These are phyloP conservation scores for Nyctibius bracteatus DNA, from an alignment of 2,113 vertebrate genomes.

Conservation along the genomic window DNA sequence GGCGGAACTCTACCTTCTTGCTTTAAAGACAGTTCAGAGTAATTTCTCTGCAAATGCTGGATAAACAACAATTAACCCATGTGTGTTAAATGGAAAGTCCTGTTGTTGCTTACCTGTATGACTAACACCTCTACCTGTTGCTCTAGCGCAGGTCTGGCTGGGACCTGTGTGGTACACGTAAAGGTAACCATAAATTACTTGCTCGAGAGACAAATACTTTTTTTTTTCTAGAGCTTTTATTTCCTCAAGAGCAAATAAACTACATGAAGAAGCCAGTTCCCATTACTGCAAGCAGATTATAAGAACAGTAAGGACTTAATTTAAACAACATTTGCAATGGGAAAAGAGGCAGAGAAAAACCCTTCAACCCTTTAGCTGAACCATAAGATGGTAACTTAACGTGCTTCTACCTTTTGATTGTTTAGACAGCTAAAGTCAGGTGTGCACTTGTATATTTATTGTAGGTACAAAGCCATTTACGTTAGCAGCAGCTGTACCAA, in stretches of 20 bases:
- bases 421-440: no score
- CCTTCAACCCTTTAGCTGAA: background rate
- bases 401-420: background rate
- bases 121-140: no score
- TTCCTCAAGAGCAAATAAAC: background rate
- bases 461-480: background rate
- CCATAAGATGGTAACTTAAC: background rate
- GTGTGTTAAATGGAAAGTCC: background rate
- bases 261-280: background rate
- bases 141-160: background rate
- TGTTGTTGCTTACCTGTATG: background rate
- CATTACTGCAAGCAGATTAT: background rate
- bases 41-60: background rate
- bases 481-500: background rate
- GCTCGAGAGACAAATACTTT: background rate
- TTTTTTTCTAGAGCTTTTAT: background rate
- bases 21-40: background rate
- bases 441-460: background rate
- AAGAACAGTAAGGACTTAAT: background rate
- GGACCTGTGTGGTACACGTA: no score
- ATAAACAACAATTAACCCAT: background rate
- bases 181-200: background rate
- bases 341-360: background rate
- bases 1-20: background rate
- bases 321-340: background rate